Base-by-base conservation (phyloP, 2,888 invertebrate genomes). In the Sisyra nigra region DNA sequence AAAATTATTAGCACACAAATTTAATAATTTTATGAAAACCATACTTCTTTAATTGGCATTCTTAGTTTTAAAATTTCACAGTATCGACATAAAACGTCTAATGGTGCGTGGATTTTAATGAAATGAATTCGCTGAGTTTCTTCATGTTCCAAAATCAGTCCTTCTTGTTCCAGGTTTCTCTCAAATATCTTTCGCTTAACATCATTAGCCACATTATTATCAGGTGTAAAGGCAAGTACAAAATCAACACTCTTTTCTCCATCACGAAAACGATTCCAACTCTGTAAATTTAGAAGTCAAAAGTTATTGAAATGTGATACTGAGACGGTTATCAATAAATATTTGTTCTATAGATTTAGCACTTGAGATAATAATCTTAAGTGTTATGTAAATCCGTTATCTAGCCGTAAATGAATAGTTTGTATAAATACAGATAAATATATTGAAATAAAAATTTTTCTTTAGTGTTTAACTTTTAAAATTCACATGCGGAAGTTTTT, bases 61-160 rank as follows among this genome's bases (percentile, higher is more conserved):
- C 80, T 71, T 30, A 85, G 66, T 59, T 83, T 82, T 52, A 85
- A 68, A 47, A 83, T 74, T 61, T 85, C 85, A 30, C 79, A 76
- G 58, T 83, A 84, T 49, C 80, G 68, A 46, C 74, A 69, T 14
- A 83, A 59, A 2, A 85, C 76, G 51, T 80, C 77, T 54, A 65
- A 63, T 0, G 84, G 79, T 1, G 80, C 81, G 57, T 81, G 79
- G 24, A 86, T 69, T 65, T 84, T 84, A 7, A 79, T 67, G 57
- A 80, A 84, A 55, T 72, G 69, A 48, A 76, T 65, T 36, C 73
- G 69, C 49, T 77, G 71, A 41, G 70, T 71, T 48, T 72, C 67
- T 52, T 76, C 76, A 47, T 67, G 62, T 55, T 79, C 76, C 51
- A 79, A 54, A 42, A 69, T 60, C 1, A 80, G 55, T 15, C 79